Base-by-base conservation (phyloP, 2,113 vertebrate genomes). In the Chroicocephalus ridibundus region DNA sequence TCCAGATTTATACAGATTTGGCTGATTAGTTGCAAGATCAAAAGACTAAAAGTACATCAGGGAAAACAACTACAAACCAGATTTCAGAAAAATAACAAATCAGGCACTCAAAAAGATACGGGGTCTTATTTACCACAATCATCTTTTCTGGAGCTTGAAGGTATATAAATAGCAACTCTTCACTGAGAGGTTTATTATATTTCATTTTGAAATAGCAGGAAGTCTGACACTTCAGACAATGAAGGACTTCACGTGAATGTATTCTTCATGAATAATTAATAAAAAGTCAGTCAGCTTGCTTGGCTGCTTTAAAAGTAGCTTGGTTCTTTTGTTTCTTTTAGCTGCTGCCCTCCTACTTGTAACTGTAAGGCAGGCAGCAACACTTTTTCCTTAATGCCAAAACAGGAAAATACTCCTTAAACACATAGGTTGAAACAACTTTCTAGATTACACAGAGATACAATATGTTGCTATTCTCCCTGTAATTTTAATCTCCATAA, bases 181-280 rank as follows among this genome's bases (percentile, higher is more conserved):
- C 87, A 83, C 74, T 6, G 20, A 65, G 66, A 90, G 27, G 8
- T 75, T 93, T 95, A 79, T 94, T 69, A 34, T 44, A 90, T 90
- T 92, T 82, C 51, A 42, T 80, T 91, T 85, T 79, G 49, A 85
- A 88, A 82, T 60, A 78, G 55, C 76, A 93, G 88, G 44, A 93
- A 84, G 78, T 25, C 88, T 95, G 89, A 95, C 79, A 94, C 58
- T 87, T 89, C 85, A 93, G 75, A 82, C 60, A 94, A 83, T 54
- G 81, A 88, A 95, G 75, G 82, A 77, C 61, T 96, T 79, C 76
- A 81, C 60, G 60, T 69, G 86, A 86, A 75, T 29, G 25, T 54
- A 77, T 77, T 77, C 71, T 58, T 70, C 79, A 86, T 93, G 79
- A 92, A 95, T 94, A 94, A 90, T 90, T 74, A 96, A 94, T 77